Evolutionary conservation across 2,113 vertebrate species (phyloP), one percentile per base, ranked within the genome.

Genomic region (Pteropus alecto): DNA sequence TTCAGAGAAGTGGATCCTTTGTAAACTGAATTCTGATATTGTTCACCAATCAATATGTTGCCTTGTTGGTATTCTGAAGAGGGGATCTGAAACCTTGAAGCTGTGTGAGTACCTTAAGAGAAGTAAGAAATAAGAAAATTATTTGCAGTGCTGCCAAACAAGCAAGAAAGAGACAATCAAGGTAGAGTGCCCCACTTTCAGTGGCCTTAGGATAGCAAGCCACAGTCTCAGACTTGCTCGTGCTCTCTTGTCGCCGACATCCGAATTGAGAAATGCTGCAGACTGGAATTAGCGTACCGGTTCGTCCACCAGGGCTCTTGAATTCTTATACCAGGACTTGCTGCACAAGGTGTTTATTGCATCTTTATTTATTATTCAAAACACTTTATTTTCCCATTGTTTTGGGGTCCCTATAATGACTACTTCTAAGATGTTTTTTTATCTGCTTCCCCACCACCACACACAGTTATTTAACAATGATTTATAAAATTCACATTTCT

Each of bases 341-440:
- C 63, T 78, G 48, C 76, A 26, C 56, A 83, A 71, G 16, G 26
- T 76, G 30, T 83, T 83, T 58, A 76, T 26, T 63, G 81, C 46
- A 51, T 71, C 94, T 89, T 93, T 73, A 87, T 74, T 94, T 95
- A 79, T 92, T 89, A 43, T 67, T 61, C 14, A 63, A 58, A 92
- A 71, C 67, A 61, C 35, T 22, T 58, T 58, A 68, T 90, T 91
- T 87, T 33, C 61, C 78, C 61, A 94, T 90, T 93, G 58, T 87
- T 85, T 85, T 10, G 19, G 63, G 65, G 38, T 89, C 30, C 41
- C 84, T 92, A 22, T 14, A 90, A 6, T 74, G 63, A 92, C 84
- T 51, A 84, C 41, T 79, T 84, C 14, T 81, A 65, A 96, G 56
- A 63, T 51, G 14, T 33, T 90, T 51, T 48, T 76, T 83, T 65